Base-by-base conservation (phyloP, 2,113 vertebrate species). In the Rhombomys opimus region DNA sequence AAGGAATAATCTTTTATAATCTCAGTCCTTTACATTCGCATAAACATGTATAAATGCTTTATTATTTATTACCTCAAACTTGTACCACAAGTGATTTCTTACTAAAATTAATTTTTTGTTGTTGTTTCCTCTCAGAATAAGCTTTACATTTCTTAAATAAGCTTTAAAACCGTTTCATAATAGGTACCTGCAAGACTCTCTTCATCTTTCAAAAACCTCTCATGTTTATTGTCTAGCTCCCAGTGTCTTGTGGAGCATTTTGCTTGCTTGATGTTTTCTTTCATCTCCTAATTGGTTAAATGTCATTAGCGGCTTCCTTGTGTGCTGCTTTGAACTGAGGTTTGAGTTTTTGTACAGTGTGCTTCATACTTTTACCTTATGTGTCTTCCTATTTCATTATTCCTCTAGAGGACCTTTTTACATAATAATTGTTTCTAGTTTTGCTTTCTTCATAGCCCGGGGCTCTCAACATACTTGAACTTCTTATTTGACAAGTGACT, bases 351-450 rank as follows among this genome's bases (percentile, higher is more conserved):
- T 2, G 18, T 68, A 35, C 1, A 35, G 10, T 3, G 0, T 80
- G 6, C 54, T 46, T 46, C 3, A 67, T 50, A 3, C 0, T 2
- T 73, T 23, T 14, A 0, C 27, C 5, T n/a, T 8, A 4, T 3
- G 6, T 41, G 10, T 63, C 0, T 0, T 84, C 0, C 0, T 84
- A 5, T 32, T 85, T 59, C 18, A 1, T 25, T 41, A 15, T 54
- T 76, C 23, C 3, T 82, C 4, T 22, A 0, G 11, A 30, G 23
- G 35, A 11, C 3, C 5, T 84, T 2, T 75, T 25, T 23, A 35
- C 57, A 10, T 17, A 12, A 12, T 35, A 7, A 68, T 65, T 52
- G 30, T 2, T 13, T 50, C 63, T 22, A 15, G 25, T 72, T 65
- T 76, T 13, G 11, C 25, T 65, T 76, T 91, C 23, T 32, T 57